phyloP scores from a whole-genome alignment of 2,888 invertebrate species.

The Morpho helenor region DNA sequence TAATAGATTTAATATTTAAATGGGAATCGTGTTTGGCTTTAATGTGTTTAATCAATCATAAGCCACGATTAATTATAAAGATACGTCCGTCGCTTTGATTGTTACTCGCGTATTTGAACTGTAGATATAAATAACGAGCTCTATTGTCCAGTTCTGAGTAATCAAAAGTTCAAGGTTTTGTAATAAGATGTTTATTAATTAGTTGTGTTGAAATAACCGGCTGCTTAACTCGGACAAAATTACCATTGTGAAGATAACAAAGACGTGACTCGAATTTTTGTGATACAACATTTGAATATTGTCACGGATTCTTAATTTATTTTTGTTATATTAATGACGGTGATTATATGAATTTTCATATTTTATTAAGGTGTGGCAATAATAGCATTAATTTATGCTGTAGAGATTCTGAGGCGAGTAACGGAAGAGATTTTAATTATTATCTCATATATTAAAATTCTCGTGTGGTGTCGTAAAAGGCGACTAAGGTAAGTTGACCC shows the following conservation, averaged over 20 bases:
- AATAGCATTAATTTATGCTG: constrained; percentile 1
- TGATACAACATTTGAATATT: constrained; percentile 33
- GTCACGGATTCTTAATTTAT: constrained; percentile 32
- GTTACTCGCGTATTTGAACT: constrained; percentile 50
- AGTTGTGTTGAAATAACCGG: constrained; percentile 59
- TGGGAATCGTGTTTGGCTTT: constrained; percentile 70
- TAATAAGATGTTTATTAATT: constrained; percentile 74
- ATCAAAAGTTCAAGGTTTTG: constrained; percentile 72
- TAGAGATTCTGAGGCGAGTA: not conserved
- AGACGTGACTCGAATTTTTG: constrained; percentile 53
- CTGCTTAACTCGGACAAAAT: constrained; percentile 51
- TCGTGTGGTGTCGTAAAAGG: too few species aligned
- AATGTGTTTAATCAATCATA: constrained; percentile 78
- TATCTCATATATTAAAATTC: too few species aligned
- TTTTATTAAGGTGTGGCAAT: constrained; percentile 27
- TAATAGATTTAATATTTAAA: constrained; percentile 76
- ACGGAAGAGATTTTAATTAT: not conserved
- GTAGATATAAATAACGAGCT: constrained; percentile 62
- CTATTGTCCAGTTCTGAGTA: constrained; percentile 67
- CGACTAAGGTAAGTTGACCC: too few species aligned
- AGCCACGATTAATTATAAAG: constrained; percentile 75
- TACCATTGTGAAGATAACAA: constrained; percentile 52
- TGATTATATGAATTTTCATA: constrained; percentile 28
- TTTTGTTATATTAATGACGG: constrained; percentile 27
- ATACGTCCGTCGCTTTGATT: constrained; percentile 62